These are phyloP conservation scores for Luperina nickerlii DNA, from an alignment of 2,888 invertebrate genomes.

Conservation along the genomic window DNA sequence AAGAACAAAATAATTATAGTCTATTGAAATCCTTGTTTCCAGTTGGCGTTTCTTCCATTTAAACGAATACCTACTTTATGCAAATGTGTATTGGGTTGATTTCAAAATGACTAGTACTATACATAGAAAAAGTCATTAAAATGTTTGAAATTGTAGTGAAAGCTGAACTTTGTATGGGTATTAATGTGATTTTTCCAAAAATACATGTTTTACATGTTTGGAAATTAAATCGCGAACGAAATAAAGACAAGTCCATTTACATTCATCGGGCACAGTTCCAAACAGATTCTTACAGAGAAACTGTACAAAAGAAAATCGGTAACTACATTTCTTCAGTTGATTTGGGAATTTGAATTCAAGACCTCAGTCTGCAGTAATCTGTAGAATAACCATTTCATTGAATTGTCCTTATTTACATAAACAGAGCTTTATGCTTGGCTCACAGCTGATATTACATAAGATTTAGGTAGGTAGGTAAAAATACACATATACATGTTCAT, in stretches of 20 bases:
- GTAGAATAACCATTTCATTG: conserved; percentile 25
- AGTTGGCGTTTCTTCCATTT: background rate
- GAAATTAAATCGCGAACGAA: background rate
- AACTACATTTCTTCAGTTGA: conserved; percentile 11
- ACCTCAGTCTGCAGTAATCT: conserved; percentile 3
- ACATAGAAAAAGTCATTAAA: too few relatives aligned
- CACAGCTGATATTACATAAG: background rate
- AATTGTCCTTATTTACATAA: conserved; percentile 21
- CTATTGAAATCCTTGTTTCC: background rate
- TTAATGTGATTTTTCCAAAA: background rate
- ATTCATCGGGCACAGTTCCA: conserved; percentile 2
- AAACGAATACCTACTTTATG: too few relatives aligned
- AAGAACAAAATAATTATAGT: background rate
- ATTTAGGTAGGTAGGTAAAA: background rate
- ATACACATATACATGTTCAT: too few relatives aligned
- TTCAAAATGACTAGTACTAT: too few relatives aligned
- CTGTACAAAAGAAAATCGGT: conserved; percentile 11
- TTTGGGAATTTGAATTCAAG: conserved; percentile 35
- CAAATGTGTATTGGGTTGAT: too few relatives aligned
- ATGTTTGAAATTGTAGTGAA: background rate
- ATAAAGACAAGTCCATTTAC: background rate
- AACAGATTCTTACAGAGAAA: conserved; percentile 13
- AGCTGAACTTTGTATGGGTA: too few relatives aligned
- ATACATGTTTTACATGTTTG: background rate
- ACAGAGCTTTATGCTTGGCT: background rate